A percentile compares a stretch with the other conserved stretches of the same genome.
These are phyloP conservation scores for Emmelina monodactyla DNA, from an alignment of 2,888 invertebrate species.

Conservation along the genomic window DNA sequence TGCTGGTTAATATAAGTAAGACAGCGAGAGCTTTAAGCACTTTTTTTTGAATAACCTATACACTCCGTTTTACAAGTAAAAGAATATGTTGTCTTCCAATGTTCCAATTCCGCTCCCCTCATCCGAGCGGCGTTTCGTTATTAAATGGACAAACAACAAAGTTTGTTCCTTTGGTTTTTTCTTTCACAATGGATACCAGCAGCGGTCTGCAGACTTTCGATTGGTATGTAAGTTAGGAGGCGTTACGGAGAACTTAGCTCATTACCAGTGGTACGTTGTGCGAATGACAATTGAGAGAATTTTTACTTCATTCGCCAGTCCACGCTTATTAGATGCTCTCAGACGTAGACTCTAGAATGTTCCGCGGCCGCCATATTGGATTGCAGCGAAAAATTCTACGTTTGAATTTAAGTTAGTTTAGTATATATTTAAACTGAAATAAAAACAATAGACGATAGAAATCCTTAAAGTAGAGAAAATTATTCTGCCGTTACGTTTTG, in stretches of 20 bases:
- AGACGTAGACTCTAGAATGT: conserved; percentile 33
- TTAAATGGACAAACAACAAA: not conserved
- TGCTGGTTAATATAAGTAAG: no score
- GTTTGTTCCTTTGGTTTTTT: conserved; percentile 4
- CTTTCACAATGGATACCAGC: conserved; percentile 39
- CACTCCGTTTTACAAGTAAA: not conserved
- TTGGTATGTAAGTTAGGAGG: conserved; percentile 63
- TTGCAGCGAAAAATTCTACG: no score
- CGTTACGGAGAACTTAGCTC: conserved; percentile 63
- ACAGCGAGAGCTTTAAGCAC: no score
- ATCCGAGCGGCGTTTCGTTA: no score
- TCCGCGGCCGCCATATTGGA: conserved; percentile 34
- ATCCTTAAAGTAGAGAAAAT: no score
- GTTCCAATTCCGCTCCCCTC: no score
- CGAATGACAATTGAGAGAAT: conserved; percentile 57
- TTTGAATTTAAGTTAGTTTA: no score
- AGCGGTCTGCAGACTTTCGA: conserved; percentile 28
- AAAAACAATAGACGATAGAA: no score
- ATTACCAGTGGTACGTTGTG: conserved; percentile 49
- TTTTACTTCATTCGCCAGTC: conserved; percentile 53
- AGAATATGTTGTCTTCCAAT: not conserved
- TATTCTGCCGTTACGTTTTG: no score
- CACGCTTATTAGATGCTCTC: conserved; percentile 40
- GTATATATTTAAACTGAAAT: no score
- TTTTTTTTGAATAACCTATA: not conserved